Base-by-base conservation (phyloP, 2,888 invertebrate genomes). In the Drosophila suboccidentalis region DNA sequence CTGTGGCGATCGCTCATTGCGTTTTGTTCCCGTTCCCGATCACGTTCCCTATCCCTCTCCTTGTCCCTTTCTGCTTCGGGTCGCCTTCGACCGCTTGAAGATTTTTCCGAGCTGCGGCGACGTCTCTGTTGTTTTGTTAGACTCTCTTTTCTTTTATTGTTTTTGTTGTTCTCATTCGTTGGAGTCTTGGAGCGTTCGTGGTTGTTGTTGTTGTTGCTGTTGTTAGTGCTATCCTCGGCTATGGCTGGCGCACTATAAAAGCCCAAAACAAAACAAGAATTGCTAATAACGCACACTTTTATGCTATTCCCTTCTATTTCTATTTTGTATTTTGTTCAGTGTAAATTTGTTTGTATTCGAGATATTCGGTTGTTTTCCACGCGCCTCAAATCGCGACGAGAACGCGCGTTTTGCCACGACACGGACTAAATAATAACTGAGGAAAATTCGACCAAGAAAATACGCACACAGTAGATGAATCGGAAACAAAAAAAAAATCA, bases 1-100 rank as follows among this genome's bases (percentile, higher is more conserved):
- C 92, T 90, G 70, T 92, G 90, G 41, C 92, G 92, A 85, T 91
- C 91, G 76, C 87, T 91, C 92, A 92, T 92, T 75, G 89, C 53
- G 67, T 61, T 79, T 39, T 63, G 72, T 50, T 84, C 61, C 11
- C 71, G 72, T 50, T 84, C 61, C 13, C 71, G 74, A 38, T 70
- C 72, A 1, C 64, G 49, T 6, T 79, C 76, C 34, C 61, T 26
- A 13, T 75, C 74, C 26, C 67, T 36, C 3, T 72, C 74, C n/a
- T 41, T 43, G 9, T 74, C 82, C 32, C 49, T 61, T 69, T 82
- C 83, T 44, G 70, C 72, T 75, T 83, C 83, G 53, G 82, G 81
- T 17, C 78, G 76, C 63, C 75, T 77, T 69, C 73, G 74, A 57
- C 74, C 61, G 62, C 69, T 74, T n/a, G 68, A 60, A n/a, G 71